Percentiles rank a stretch among this genome's conserved stretches.
These are phyloP conservation scores for Dendrocincla fuliginosa DNA, from an alignment of 2,797 vertebrate genomes.

Conservation along the genomic window DNA sequence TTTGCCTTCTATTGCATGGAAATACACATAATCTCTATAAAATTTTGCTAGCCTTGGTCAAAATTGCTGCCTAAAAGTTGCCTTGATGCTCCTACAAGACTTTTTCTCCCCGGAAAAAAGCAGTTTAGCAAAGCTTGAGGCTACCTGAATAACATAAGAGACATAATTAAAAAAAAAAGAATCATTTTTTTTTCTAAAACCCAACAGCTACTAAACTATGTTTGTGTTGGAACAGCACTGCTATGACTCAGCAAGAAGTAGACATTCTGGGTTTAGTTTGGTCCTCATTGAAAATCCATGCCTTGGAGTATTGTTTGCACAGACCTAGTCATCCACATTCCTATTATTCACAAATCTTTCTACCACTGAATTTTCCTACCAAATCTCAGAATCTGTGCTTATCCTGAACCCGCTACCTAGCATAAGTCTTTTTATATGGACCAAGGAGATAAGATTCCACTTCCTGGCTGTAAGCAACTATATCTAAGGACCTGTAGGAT, in stretches of 20 bases:
- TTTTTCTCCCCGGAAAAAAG: neutral
- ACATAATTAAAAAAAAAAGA: neutral
- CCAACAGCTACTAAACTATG: neutral
- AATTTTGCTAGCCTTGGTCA: neutral
- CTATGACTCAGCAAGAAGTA: neutral
- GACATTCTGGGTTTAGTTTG: neutral
- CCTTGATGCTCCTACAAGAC: neutral
- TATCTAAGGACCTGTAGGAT: neutral
- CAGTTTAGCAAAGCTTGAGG: neutral
- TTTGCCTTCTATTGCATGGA: neutral
- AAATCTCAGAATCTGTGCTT: neutral
- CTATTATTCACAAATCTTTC: neutral
- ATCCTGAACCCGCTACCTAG: neutral
- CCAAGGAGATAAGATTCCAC: neutral
- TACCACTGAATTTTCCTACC: neutral
- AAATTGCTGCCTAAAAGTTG: neutral
- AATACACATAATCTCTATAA: neutral
- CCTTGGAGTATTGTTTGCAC: neutral
- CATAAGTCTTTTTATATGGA: fast-evolving
- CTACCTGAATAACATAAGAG: neutral
- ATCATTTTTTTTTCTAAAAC: neutral
- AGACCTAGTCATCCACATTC: neutral
- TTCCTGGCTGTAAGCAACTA: neutral
- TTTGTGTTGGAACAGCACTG: conserved; percentile 26
- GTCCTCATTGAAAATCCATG: neutral